phyloP scores from a whole-genome alignment of 2,113 vertebrate genomes.

The Pollachius pollachius region DNA sequence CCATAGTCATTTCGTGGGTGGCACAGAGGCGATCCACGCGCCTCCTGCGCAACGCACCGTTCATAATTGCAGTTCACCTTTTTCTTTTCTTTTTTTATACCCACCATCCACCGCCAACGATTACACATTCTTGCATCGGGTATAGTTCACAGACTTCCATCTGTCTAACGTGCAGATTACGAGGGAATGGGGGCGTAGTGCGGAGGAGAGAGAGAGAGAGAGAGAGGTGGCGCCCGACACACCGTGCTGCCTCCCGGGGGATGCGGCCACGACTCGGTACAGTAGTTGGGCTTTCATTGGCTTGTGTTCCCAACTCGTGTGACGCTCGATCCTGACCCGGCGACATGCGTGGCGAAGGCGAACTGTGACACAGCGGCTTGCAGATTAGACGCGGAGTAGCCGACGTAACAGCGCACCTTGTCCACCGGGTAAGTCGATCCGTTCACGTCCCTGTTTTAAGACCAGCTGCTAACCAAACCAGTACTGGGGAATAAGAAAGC shows the following conservation, averaged over 20 bases:
- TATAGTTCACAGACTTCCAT: slow-evolving; percentile 17
- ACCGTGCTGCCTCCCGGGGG: slow-evolving; percentile 28
- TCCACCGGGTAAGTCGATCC: slow-evolving; percentile 59
- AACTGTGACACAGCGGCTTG: slow-evolving; percentile 51
- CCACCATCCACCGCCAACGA: slow-evolving; percentile 12
- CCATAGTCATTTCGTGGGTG: slow-evolving; percentile 46
- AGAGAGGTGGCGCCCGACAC: slow-evolving; percentile 41
- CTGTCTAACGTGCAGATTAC: slow-evolving; percentile 9
- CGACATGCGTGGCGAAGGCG: slow-evolving; percentile 57
- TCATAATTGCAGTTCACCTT: no score
- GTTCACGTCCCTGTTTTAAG: slow-evolving; percentile 17
- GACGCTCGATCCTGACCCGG: slow-evolving; percentile 47
- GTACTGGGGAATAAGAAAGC: not conserved
- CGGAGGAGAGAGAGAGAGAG: slow-evolving; percentile 5
- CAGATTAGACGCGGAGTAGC: slow-evolving; percentile 54
- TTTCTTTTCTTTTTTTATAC: no score
- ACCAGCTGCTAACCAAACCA: slow-evolving; percentile 5
- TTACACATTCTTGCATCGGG: slow-evolving; percentile 12
- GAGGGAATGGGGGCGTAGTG: slow-evolving; percentile 33
- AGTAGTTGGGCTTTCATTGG: slow-evolving; percentile 29
- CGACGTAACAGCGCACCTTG: slow-evolving; percentile 59
- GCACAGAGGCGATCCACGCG: slow-evolving; percentile 50
- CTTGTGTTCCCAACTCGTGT: slow-evolving; percentile 36
- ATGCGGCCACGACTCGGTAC: slow-evolving; percentile 20
- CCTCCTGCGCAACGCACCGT: slow-evolving; percentile 47